These are phyloP conservation scores for Teleogryllus oceanicus DNA, from an alignment of 2,888 invertebrate genomes.

Conservation along the genomic window DNA sequence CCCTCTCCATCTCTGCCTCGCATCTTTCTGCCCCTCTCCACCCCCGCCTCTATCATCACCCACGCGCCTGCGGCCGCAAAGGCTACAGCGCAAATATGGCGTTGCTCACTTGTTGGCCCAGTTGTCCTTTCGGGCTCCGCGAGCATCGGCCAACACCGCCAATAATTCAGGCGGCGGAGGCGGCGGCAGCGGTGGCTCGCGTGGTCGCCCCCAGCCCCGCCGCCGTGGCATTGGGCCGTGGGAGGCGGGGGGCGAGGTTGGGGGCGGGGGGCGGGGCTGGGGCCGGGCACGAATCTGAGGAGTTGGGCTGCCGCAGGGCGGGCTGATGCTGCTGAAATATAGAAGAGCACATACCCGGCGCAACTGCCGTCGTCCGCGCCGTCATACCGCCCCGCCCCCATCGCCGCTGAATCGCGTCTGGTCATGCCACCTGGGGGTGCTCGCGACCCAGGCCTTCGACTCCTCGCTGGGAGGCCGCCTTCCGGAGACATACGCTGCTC, in stretches of 20 bases:
- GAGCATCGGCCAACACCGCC: not conserved
- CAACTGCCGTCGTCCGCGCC: not conserved
- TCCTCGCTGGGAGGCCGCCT: too few relatives aligned
- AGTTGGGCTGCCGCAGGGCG: not conserved
- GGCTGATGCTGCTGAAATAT: not conserved
- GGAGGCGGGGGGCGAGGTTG: too few relatives aligned
- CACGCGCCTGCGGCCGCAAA: too few relatives aligned
- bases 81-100: too few relatives aligned
- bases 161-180: not conserved
- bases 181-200: not conserved
- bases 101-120: too few relatives aligned
- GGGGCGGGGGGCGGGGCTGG: not conserved
- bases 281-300: not conserved
- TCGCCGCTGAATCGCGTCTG: conserved; percentile 5
- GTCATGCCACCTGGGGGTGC: not conserved
- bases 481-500: not conserved
- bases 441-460: not conserved
- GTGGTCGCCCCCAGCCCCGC: not conserved
- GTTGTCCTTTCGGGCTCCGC: not conserved
- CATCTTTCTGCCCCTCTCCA: too few relatives aligned
- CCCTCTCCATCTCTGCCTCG: too few relatives aligned
- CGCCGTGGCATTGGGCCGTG: too few relatives aligned
- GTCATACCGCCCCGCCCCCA: too few relatives aligned
- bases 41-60: too few relatives aligned
- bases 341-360: not conserved